A percentile compares a stretch with the other conserved stretches of the same genome.
Conservation (phyloP, 1,140 invertebrate genomes). For the Cydia strobilella region DNA sequence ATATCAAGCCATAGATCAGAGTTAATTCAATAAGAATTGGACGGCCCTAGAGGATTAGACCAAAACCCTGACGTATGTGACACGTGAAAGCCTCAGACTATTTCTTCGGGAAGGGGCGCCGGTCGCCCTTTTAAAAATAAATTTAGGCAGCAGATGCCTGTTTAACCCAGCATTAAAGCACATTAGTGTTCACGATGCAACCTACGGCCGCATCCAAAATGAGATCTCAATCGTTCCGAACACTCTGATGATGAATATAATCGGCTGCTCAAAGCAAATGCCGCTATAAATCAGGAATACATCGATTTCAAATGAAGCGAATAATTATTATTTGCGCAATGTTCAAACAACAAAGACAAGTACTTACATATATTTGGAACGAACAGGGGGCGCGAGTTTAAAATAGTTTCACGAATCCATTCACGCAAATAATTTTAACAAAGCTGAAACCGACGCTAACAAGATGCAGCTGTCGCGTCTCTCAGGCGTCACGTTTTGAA, state of each 20-base stretch:
- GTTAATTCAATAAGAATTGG: slow-evolving; percentile 73
- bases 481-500: slow-evolving; percentile 73
- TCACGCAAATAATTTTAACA: slow-evolving; percentile 75
- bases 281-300: slow-evolving; percentile 66
- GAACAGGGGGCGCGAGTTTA: slow-evolving; percentile 50
- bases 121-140: slow-evolving; percentile 63
- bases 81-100: slow-evolving; percentile 65
- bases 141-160: slow-evolving; percentile 47
- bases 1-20: slow-evolving; percentile 72
- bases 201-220: slow-evolving; percentile 21
- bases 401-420: slow-evolving; percentile 51
- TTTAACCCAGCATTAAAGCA: slow-evolving; percentile 24
- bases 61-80: slow-evolving; percentile 75
- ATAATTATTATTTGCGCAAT: slow-evolving; percentile 62
- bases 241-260: slow-evolving; percentile 59
- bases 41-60: slow-evolving; percentile 70
- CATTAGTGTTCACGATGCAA: slow-evolving; percentile 1
- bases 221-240: slow-evolving; percentile 20
- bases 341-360: slow-evolving; percentile 50
- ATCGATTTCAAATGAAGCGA: slow-evolving; percentile 62
- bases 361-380: slow-evolving; percentile 49
- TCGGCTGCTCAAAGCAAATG: slow-evolving; percentile 58
- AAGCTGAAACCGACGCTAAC: slow-evolving; percentile 70
- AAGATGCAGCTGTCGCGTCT: slow-evolving; percentile 76
- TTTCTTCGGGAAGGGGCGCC: slow-evolving; percentile 58